Evolutionary conservation across 92 coral and sea anemone species (phyloP), one percentile per base, ranked within the genome.

Genomic region (Zoanthus sansibaricus): DNA sequence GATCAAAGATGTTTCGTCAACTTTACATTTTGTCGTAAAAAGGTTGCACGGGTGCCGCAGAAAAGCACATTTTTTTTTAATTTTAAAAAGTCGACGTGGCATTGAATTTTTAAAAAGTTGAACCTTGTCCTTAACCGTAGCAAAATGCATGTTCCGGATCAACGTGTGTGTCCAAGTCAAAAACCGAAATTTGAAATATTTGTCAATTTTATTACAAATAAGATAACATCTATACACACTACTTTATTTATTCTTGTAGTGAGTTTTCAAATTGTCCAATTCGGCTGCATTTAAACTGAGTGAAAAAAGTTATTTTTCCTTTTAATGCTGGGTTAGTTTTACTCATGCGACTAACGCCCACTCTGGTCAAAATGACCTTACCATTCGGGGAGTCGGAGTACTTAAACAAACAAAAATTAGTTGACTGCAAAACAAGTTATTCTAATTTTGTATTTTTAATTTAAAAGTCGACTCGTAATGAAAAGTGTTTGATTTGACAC

Each of bases 1-100:
- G 21, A 58, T 10, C 64, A 58, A 58, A 58, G 64, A 58, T 58
- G 14, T 58, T 58, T 58, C 64, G 64, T 58, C 64, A 58, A 58
- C 64, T 58, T 58, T 58, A 58, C 64, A 58, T 58, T 58, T 58
- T 58, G 64, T 15, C 25, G 68, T 61, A 61, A 61, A 61, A 61
- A 61, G 25, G 68, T 61, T 61, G 68, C 68, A 61, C 68, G 68
- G 68, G 68, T 61, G 68, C 68, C 25, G 68, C 68, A 61, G 68
- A 61, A 61, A 61, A 61, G 68, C 68, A 61, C 68, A 16, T 61
- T 61, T 61, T 61, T 58, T 58, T 58, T 18, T 6, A 58, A 58
- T 58, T 58, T 6, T 6, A 58, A 58, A 58, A 58, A 58, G 14
- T 58, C 17, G 64, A 4, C 64, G 64, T 58, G 64, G 6, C 64